Percentiles rank a stretch among this genome's conserved stretches.
phyloP scores from a whole-genome alignment of 2,888 invertebrate species.

The Drosophila austrosaltans region DNA sequence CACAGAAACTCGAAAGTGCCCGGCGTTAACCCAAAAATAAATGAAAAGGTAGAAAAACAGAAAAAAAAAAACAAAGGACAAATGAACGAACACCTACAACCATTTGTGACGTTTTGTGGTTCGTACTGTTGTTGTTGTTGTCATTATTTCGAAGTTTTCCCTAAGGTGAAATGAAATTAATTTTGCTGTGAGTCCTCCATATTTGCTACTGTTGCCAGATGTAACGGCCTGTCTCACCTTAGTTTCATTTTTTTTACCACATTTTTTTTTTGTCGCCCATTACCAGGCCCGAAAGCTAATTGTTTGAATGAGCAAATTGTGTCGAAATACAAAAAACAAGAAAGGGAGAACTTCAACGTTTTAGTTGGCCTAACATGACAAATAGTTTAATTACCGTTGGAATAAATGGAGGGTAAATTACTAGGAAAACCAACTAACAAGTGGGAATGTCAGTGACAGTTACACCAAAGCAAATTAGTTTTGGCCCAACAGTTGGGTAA shows the following conservation, averaged over 20 bases:
- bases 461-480: slow-evolving; percentile 2
- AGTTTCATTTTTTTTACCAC: slow-evolving; percentile 16
- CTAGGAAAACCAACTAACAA: slow-evolving; percentile 3
- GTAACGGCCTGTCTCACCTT: slow-evolving; percentile 9
- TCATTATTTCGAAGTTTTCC: slow-evolving; percentile 35
- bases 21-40: slow-evolving; percentile 21
- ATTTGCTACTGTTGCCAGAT: slow-evolving; percentile 10
- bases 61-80: slow-evolving; percentile 5
- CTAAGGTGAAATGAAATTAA: slow-evolving; percentile 67
- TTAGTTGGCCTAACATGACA: slow-evolving; percentile 12
- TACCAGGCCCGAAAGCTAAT: slow-evolving; percentile 48
- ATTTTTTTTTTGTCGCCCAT: slow-evolving; percentile 46
- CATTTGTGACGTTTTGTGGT: slow-evolving; percentile 22
- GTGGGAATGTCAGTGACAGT: slow-evolving; percentile 4
- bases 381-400: slow-evolving; percentile 10
- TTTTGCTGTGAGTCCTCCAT: slow-evolving; percentile 36
- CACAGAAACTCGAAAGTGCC: slow-evolving; percentile 49
- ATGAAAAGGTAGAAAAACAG: slow-evolving; percentile 8
- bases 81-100: slow-evolving; percentile 18
- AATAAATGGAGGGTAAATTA: neutral
- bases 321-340: slow-evolving; percentile 38
- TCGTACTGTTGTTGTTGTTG: neutral
- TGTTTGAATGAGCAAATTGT: slow-evolving; percentile 68
- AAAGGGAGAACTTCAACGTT: neutral
- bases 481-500: neutral